These are phyloP conservation scores for Lepidochrysops patricia DNA, from an alignment of 2,888 invertebrate genomes.

Conservation along the genomic window DNA sequence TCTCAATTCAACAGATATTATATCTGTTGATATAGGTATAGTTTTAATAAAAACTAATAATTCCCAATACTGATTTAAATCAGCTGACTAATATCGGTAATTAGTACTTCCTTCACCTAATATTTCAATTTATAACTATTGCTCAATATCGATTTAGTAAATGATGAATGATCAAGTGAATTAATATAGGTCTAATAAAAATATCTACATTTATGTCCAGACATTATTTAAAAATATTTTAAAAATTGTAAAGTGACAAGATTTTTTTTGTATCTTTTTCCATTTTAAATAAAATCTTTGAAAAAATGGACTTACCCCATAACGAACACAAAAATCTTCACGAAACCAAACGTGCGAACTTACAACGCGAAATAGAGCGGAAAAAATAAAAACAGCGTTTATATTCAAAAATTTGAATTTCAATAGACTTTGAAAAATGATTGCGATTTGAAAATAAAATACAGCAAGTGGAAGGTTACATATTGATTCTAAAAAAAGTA, in stretches of 20 bases:
- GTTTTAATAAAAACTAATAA: too few species aligned
- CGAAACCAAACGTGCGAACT: constrained; percentile 44
- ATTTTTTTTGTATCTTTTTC: background rate
- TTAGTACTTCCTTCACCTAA: too few species aligned
- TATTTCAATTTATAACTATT: too few species aligned
- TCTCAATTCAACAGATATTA: too few species aligned
- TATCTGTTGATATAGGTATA: too few species aligned
- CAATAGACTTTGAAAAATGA: constrained; percentile 67
- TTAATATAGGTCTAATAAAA: too few species aligned
- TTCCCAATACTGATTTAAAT: too few species aligned
- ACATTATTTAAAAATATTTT: too few species aligned
- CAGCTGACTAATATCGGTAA: too few species aligned
- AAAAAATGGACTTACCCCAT: constrained; percentile 46
- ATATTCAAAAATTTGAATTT: constrained; percentile 70
- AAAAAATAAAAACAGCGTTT: constrained; percentile 52
- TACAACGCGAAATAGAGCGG: constrained; percentile 52
- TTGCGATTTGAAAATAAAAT: constrained; percentile 45
- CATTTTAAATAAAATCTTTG: background rate
- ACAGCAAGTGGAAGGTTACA: constrained; percentile 45
- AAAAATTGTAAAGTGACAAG: background rate
- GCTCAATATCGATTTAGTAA: too few species aligned
- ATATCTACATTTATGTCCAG: too few species aligned
- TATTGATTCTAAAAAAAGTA: constrained; percentile 12
- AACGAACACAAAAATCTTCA: constrained; percentile 28
- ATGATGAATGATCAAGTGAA: too few species aligned